Percentiles rank a stretch among this genome's conserved stretches.
phyloP scores from a whole-genome alignment of 2,888 invertebrate genomes.

The Nymphalis c-album region DNA sequence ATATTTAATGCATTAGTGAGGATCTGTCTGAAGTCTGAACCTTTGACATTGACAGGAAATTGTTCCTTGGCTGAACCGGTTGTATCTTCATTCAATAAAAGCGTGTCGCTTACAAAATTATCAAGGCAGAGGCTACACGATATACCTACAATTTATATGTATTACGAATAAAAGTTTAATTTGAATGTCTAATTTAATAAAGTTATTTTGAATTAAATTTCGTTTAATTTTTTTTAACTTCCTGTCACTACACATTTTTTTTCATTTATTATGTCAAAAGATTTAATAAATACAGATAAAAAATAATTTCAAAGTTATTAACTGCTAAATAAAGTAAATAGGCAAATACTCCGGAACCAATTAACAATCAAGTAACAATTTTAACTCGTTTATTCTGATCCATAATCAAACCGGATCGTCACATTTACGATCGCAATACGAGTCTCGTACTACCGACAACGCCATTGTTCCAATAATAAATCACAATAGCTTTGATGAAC shows the following conservation, averaged over 20 bases:
- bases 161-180: too few species aligned
- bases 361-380: neutral
- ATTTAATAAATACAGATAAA: neutral
- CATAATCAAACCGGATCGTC: neutral
- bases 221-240: too few species aligned
- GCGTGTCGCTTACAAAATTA: conserved; percentile 40
- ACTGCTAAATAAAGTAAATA: neutral
- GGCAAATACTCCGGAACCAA: neutral
- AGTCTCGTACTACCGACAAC: conserved; percentile 39
- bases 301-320: neutral
- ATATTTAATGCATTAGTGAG: conserved; percentile 4
- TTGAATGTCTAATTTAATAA: too few species aligned
- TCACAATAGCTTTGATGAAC: conserved; percentile 64
- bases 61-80: conserved; percentile 17
- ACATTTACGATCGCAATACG: conserved; percentile 32
- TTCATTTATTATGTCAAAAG: neutral
- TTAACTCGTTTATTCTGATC: conserved; percentile 8
- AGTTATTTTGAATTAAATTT: too few species aligned
- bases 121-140: neutral
- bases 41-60: conserved; percentile 30
- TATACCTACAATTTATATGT: too few species aligned
- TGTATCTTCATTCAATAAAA: conserved; percentile 38
- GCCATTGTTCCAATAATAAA: conserved; percentile 61
- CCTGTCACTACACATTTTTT: neutral
- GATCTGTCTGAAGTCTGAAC: conserved; percentile 20